Evolutionary conservation across 2,888 invertebrate species (phyloP), one percentile per base, ranked within the genome.

Genomic region (Halictus quadricinctus): DNA sequence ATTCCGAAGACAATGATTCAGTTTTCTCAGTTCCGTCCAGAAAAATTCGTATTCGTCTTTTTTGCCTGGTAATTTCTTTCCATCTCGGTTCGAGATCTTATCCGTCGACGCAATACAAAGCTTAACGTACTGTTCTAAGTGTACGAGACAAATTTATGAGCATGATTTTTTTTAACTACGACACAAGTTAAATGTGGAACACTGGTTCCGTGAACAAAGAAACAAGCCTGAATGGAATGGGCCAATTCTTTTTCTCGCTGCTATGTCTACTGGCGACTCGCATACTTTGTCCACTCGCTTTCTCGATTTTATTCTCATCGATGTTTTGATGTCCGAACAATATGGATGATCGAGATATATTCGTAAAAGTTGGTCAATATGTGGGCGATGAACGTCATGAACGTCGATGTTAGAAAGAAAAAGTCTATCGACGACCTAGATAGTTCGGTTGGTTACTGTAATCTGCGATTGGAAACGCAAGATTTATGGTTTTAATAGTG

Each of bases 281-380:
- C 43, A n/a, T 43, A 43, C 13, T 1, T n/a, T 43, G 43, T 70
- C 43, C n/a, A 43, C 12, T 70, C n/a, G 21, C 48, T 80, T 76
- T 64, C 43, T 48, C 48, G 48, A 46, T 64, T 80, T 58, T 43
- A 48, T 21, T 80, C 46, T 80, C 48, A 1, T 7, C 41, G 25
- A 54, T 79, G 78, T 50, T 64, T 64, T 15, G 7, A 29, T 21
- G 46, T 36, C 54, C 8, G 18, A 3, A 41, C 21, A 43, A 21
- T 25, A 43, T 21, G 25, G 18, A 41, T 21, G 66, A 46, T 54
- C 25, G 36, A 25, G 25, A 21, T 15, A 18, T 25, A 18, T 58
- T 58, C 10, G n/a, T 29, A 25, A 36, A 74, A 82, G 74, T 79
- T 58, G 58, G 69, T 18, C 69, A 29, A 75, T 10, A 7, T 8